These are phyloP conservation scores for Muscina levida DNA, from an alignment of 2,888 invertebrate species.

Conservation along the genomic window DNA sequence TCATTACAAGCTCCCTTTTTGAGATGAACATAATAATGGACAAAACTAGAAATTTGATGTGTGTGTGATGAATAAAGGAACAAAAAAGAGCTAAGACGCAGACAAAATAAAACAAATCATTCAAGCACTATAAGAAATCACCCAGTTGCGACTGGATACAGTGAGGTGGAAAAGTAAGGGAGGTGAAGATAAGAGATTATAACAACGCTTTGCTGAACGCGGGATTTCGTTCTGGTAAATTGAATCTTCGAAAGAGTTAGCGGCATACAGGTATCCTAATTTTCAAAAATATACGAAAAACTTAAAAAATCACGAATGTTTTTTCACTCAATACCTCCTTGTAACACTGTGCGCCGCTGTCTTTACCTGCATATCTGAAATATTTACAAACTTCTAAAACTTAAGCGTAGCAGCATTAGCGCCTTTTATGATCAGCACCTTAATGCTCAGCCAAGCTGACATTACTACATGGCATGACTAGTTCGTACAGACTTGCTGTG, in stretches of 20 bases:
- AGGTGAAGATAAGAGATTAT: too few relatives aligned
- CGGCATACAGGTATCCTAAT: too few relatives aligned
- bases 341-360: conserved; percentile 2
- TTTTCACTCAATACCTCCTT: too few relatives aligned
- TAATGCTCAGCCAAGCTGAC: conserved; percentile 51
- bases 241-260: too few relatives aligned
- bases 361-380: conserved; percentile 53
- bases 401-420: conserved; percentile 63
- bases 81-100: conserved; percentile 26
- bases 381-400: conserved; percentile 57
- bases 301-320: too few relatives aligned
- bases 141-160: background rate
- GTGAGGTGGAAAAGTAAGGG: too few relatives aligned
- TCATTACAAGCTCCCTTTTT: conserved; percentile 63
- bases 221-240: too few relatives aligned
- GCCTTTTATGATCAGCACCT: conserved; percentile 59
- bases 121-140: conserved; percentile 25
- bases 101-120: conserved; percentile 44
- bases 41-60: conserved; percentile 52
- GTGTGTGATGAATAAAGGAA: conserved; percentile 53
- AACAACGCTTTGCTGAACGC: too few relatives aligned
- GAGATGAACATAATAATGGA: conserved; percentile 56
- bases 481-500: background rate
- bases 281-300: too few relatives aligned
- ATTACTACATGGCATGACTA: conserved; percentile 46